Conservation (phyloP, 2,113 vertebrate genomes). For the Picathartes gymnocephalus region DNA sequence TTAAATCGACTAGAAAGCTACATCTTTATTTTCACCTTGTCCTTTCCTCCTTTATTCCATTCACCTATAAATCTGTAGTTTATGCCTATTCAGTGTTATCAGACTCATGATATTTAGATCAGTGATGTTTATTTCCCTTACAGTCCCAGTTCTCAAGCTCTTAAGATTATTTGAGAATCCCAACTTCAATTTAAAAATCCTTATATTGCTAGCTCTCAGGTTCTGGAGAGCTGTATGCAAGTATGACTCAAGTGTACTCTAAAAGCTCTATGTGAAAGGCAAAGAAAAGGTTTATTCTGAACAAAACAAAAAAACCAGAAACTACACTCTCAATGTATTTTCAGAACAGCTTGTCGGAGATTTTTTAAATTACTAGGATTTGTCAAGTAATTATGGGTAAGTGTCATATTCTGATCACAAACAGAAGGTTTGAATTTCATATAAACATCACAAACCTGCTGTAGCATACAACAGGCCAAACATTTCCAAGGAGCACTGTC, state of each 20-base stretch:
- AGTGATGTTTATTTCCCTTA: constrained; percentile 32
- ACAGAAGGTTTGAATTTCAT: neutral
- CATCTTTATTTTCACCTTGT: neutral
- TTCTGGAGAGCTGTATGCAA: constrained; percentile 21
- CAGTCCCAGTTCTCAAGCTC: neutral
- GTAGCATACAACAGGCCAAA: accelerated
- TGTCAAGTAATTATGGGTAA: neutral
- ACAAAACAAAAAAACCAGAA: neutral
- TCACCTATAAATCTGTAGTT: neutral
- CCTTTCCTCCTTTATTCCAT: neutral
- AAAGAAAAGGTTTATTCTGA: constrained; percentile 14
- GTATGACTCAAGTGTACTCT: constrained; percentile 31
- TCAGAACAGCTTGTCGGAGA: neutral
- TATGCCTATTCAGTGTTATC: neutral
- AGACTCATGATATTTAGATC: neutral
- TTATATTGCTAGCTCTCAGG: constrained; percentile 13
- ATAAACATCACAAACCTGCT: accelerated
- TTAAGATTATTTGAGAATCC: constrained; percentile 36
- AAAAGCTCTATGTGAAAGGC: neutral
- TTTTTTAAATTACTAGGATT: neutral
- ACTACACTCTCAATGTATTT: neutral
- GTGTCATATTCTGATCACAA: neutral
- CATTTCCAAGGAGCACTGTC: neutral
- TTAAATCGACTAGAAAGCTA: neutral
- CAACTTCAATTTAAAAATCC: constrained; percentile 42